Evolutionary conservation across 30 jellyfish, hydroid and myxozoan genomes (phyloP).

Genomic region (Aurelia sp.): DNA sequence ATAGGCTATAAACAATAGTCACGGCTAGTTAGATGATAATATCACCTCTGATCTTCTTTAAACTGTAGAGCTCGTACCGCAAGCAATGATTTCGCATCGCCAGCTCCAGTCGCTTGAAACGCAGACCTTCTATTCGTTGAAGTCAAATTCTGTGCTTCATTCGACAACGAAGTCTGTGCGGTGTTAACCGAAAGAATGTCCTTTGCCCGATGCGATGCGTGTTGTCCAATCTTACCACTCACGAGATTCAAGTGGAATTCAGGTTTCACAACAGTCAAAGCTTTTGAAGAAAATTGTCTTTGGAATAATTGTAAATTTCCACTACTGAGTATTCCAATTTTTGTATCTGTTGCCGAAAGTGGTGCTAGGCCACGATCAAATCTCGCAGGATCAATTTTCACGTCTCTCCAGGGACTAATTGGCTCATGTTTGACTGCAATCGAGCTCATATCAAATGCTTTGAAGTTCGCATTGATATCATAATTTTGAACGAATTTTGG

Average conservation of each 20-base stretch:
- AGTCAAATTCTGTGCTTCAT: not conserved
- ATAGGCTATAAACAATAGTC: too few relatives aligned
- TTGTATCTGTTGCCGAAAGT: not conserved
- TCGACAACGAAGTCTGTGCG: not conserved
- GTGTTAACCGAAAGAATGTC: not conserved
- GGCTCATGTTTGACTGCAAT: not conserved
- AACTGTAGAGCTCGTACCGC: slow-evolving; percentile 2
- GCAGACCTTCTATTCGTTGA: slow-evolving; percentile 14
- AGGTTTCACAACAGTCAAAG: not conserved
- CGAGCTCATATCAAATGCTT: not conserved
- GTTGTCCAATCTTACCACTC: not conserved
- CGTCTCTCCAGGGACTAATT: not conserved
- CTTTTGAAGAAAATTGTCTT: not conserved
- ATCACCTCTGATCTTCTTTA: not conserved
- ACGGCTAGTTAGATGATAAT: too few relatives aligned
- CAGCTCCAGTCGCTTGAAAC: slow-evolving; percentile 19
- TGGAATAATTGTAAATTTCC: not conserved
- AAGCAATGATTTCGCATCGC: slow-evolving; percentile 9
- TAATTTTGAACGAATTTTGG: not conserved
- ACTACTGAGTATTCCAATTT: not conserved
- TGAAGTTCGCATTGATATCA: not conserved
- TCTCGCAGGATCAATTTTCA: not conserved
- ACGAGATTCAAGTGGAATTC: not conserved
- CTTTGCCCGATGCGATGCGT: too few relatives aligned
- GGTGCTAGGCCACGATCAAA: slow-evolving; percentile 9